Evolutionary conservation across 1,140 invertebrate genomes (phyloP), one percentile per base, ranked within the genome.

Genomic region (Drosophila lacertosa): DNA sequence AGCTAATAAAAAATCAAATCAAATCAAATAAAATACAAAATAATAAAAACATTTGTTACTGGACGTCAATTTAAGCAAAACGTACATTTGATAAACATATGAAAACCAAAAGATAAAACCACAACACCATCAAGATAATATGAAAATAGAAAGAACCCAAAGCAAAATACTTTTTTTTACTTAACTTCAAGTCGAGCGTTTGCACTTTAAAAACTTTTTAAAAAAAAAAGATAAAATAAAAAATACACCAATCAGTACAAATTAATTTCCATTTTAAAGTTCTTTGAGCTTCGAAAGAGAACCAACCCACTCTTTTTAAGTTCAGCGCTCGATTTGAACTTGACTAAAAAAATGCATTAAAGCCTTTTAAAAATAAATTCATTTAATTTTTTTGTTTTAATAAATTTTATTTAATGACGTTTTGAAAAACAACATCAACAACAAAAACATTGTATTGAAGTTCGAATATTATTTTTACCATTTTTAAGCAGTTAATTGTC

Each of bases 231-330:
- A 22, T 9, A 32, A 48, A 29, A 22, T 22, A 24, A 53, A 53
- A 53, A 60, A 62, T 70, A 86, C 81, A 84, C 81, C 81, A 84
- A 88, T 84, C 81, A 84, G 81, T 84, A 84, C 81, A 84, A 84
- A 84, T 86, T 84, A 86, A 81, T 84, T 84, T 84, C 80, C 69
- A 72, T 86, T 84, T 86, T 65, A 84, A 86, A 80, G 80, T 76
- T 73, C 47, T n/a, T n/a, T n/a, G n/a, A n/a, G n/a, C n/a, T n/a
- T n/a, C n/a, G n/a, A n/a, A n/a, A n/a, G n/a, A n/a, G n/a, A n/a
- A n/a, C n/a, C n/a, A n/a, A n/a, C n/a, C n/a, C n/a, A n/a, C n/a
- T n/a, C n/a, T n/a, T n/a, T n/a, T n/a, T n/a, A 50, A 29, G 33
- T 62, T 40, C 7, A 20, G 16, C 24, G 33, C 26, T 5, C 9